Conservation (phyloP, 2,888 invertebrate species). For the Allacma fusca region DNA sequence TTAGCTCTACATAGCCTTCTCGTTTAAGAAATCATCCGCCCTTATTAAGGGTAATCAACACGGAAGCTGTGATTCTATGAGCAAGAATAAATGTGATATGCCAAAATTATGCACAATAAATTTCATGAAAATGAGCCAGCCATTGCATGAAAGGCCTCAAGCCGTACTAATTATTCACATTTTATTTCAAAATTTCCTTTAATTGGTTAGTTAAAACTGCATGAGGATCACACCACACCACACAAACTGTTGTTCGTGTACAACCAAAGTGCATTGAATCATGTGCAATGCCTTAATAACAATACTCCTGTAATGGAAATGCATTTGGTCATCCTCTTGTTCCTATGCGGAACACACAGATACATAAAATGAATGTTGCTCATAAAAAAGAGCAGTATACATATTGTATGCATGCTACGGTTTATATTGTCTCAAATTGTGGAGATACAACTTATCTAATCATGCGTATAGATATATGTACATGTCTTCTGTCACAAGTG, state of each 20-base stretch:
- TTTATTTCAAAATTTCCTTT: not conserved
- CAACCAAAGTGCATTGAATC: not conserved
- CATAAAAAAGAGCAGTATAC: no score
- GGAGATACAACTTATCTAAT: no score
- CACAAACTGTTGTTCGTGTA: not conserved
- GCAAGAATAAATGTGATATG: not conserved
- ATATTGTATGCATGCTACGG: no score
- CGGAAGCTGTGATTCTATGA: not conserved
- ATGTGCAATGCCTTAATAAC: not conserved
- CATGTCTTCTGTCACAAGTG: no score
- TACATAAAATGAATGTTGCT: no score
- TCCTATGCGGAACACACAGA: not conserved
- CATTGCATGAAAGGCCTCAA: not conserved
- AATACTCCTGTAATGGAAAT: not conserved
- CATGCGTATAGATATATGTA: no score
- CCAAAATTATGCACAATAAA: constrained; percentile 8
- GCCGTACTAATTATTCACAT: not conserved
- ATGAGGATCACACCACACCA: not conserved
- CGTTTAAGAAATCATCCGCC: not conserved
- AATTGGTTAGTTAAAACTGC: not conserved
- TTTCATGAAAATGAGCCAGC: not conserved
- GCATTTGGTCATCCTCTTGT: not conserved
- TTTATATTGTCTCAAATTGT: no score
- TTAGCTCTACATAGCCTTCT: not conserved
- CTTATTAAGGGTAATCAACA: constrained; percentile 16